Evolutionary conservation across 1,140 invertebrate species (phyloP).

Genomic region (Hyposmocoma kahamanoa): DNA sequence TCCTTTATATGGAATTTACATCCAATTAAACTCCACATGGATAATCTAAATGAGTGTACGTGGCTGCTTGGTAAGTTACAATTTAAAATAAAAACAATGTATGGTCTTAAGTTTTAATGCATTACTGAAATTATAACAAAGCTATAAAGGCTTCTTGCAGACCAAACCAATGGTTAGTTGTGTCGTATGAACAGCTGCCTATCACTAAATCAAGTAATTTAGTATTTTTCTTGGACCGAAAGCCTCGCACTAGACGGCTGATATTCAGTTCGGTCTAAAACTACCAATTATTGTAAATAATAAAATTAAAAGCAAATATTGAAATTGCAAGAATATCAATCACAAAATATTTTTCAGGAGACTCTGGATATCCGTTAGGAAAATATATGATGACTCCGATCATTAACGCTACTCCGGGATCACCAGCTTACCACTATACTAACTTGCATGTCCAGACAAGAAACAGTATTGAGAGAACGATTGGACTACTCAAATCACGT

Average conservation of each 20-base stretch:
- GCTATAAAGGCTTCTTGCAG: background rate
- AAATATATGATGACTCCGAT: conserved; percentile 27
- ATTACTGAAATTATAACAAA: background rate
- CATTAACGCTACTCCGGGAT: conserved; percentile 11
- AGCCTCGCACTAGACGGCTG: too few species aligned
- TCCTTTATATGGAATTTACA: conserved; percentile 16
- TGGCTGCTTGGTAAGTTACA: conserved; percentile 12
- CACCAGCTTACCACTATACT: conserved; percentile 18
- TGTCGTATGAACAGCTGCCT: too few species aligned
- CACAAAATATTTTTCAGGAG: conserved; percentile 17
- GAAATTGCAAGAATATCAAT: background rate
- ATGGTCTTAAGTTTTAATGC: background rate
- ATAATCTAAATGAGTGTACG: conserved; percentile 4
- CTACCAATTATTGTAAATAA: background rate
- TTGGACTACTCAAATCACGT: conserved; percentile 31
- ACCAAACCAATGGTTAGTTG: too few species aligned
- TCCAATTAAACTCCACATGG: conserved; percentile 10
- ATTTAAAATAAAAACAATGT: background rate
- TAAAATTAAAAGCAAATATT: background rate
- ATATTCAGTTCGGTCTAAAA: too few species aligned
- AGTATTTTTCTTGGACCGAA: background rate
- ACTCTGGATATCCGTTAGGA: conserved; percentile 24
- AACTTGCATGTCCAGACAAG: conserved; percentile 11
- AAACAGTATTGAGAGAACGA: conserved; percentile 18
- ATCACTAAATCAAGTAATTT: background rate